Conservation (phyloP, 1,140 invertebrate genomes). For the Saccostrea cuccullata region DNA sequence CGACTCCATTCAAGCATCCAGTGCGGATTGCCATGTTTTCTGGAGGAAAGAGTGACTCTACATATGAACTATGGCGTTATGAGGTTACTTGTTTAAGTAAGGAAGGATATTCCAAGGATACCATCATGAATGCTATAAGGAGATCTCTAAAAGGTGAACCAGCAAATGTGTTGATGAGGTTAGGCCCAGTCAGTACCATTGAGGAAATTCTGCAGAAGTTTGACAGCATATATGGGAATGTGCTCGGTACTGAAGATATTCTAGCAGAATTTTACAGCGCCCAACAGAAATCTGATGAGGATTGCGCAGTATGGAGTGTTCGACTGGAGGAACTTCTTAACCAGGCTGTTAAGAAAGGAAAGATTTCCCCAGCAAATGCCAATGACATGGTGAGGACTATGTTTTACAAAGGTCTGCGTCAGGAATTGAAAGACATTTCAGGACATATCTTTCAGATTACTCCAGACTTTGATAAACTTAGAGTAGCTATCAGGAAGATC, state of each 20-base stretch:
- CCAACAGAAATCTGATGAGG: neutral
- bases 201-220: conserved; percentile 4
- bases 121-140: neutral
- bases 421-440: conserved; percentile 36
- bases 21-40: neutral
- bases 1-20: neutral
- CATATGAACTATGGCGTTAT: neutral
- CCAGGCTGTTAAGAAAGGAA: neutral
- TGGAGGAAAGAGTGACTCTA: neutral
- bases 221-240: neutral
- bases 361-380: neutral
- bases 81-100: neutral
- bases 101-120: neutral
- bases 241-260: conserved; percentile 2
- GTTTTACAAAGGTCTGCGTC: conserved; percentile 10
- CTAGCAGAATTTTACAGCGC: neutral
- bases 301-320: neutral
- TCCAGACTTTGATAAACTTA: conserved; percentile 42
- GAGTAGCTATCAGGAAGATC: too few species aligned
- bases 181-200: neutral
- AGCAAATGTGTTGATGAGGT: neutral
- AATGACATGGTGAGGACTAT: neutral
- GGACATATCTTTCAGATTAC: conserved; percentile 44
- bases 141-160: neutral
- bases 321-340: neutral